Percentiles rank a stretch among this genome's conserved stretches.
Conservation (phyloP, 2,797 vertebrate genomes). For the Sciurus carolinensis region DNA sequence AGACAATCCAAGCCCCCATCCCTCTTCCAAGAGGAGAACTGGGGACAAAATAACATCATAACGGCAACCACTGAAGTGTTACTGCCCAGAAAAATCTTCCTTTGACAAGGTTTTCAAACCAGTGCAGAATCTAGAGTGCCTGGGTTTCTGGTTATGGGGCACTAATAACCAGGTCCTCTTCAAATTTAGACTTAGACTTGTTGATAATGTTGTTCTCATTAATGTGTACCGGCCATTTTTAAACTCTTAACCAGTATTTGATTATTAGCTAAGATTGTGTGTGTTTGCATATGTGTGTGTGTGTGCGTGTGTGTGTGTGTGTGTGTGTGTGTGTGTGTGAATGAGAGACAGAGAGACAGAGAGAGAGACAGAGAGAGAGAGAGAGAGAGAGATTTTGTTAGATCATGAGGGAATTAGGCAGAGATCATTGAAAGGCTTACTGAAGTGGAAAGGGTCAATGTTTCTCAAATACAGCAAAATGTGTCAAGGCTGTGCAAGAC, state of each 20-base stretch:
- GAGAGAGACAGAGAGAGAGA: too few species aligned
- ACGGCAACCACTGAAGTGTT: not conserved
- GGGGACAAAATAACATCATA: not conserved
- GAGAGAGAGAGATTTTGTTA: not conserved
- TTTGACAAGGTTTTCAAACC: not conserved
- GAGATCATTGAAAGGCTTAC: not conserved
- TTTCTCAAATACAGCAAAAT: conserved; percentile 32
- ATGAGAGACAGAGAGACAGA: too few species aligned
- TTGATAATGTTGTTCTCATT: not conserved
- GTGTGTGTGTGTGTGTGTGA: too few species aligned
- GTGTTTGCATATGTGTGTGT: not conserved
- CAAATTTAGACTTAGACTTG: not conserved
- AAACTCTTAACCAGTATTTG: not conserved
- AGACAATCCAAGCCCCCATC: not conserved
- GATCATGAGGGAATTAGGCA: not conserved
- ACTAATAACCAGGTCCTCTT: not conserved
- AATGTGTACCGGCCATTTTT: not conserved
- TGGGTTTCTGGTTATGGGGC: not conserved
- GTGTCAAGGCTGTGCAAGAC: not conserved
- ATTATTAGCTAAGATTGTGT: not conserved
- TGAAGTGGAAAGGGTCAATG: not conserved
- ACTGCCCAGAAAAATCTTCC: not conserved
- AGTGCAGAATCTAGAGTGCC: not conserved
- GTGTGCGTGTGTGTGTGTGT: too few species aligned
- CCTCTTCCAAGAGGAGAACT: not conserved